Evolutionary conservation across 2,888 invertebrate genomes (phyloP).

Genomic region (Pyrrhosoma nymphula): DNA sequence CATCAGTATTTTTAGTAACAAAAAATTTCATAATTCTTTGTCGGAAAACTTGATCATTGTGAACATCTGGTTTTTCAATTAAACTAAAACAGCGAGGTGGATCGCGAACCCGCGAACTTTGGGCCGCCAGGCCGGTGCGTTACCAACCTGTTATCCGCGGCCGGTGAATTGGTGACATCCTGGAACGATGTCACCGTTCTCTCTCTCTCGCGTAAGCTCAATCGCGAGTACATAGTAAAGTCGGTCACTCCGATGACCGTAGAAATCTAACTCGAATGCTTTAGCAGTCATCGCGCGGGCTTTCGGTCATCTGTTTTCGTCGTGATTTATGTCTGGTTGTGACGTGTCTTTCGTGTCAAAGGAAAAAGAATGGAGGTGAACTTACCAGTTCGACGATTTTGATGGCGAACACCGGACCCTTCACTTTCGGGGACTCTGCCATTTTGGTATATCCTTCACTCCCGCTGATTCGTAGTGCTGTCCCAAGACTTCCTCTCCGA

Average conservation of each 20-base stretch:
- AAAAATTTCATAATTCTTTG: no score
- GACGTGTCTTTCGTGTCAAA: not conserved
- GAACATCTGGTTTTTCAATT: no score
- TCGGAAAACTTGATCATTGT: no score
- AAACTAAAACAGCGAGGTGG: no score
- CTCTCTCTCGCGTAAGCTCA: not conserved
- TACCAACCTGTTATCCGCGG: no score
- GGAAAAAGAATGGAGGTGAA: constrained; percentile 71
- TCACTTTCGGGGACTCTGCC: constrained; percentile 45
- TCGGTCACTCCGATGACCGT: not conserved
- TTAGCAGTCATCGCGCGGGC: not conserved
- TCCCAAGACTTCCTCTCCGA: not conserved
- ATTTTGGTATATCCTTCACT: not conserved
- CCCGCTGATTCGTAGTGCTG: not conserved
- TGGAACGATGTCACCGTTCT: not conserved
- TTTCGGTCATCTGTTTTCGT: not conserved
- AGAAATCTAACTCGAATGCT: not conserved
- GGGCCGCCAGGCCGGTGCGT: no score
- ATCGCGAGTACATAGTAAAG: not conserved
- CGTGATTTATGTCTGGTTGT: not conserved
- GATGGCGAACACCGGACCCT: constrained; percentile 79
- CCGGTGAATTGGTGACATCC: not conserved
- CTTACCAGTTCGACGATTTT: constrained; percentile 84
- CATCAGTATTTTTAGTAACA: no score
- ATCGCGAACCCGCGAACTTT: no score